A percentile compares a stretch with the other conserved stretches of the same genome.
phyloP scores from a whole-genome alignment of 2,888 invertebrate species.

The Bugula neritina region DNA sequence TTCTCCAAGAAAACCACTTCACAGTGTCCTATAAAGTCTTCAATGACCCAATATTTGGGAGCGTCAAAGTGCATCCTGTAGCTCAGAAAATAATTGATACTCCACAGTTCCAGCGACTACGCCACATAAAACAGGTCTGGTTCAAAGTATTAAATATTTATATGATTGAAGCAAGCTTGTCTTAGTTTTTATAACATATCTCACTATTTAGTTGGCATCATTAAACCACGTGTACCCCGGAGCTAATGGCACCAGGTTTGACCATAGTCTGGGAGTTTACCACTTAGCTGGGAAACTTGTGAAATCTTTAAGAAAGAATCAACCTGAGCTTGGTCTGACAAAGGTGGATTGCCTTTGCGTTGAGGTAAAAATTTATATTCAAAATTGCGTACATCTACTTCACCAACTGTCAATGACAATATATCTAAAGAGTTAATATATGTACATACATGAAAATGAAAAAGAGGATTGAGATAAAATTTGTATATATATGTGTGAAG shows the following conservation, averaged over 20 bases:
- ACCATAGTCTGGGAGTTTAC: conserved; percentile 61
- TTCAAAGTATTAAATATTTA: too few relatives aligned
- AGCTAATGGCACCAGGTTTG: conserved; percentile 60
- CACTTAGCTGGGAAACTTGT: conserved; percentile 43
- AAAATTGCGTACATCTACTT: too few relatives aligned
- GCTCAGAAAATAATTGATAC: conserved; percentile 60
- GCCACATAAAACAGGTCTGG: conserved; percentile 57
- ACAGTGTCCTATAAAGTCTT: conserved; percentile 42
- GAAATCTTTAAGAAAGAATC: conserved; percentile 38
- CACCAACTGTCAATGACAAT: too few relatives aligned
- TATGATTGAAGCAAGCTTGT: too few relatives aligned
- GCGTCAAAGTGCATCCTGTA: conserved; percentile 55
- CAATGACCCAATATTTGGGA: conserved; percentile 58
- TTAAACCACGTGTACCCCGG: conserved; percentile 56
- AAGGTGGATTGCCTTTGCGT: conserved; percentile 58
- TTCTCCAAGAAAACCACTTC: neutral
- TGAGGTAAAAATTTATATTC: conserved; percentile 40
- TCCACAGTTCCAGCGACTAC: conserved; percentile 62
- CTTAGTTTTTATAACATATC: too few relatives aligned
- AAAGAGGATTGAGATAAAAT: too few relatives aligned
- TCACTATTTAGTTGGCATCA: conserved; percentile 57
- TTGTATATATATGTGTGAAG: too few relatives aligned
- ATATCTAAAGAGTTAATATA: too few relatives aligned
- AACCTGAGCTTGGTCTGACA: conserved; percentile 54
- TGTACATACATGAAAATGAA: too few relatives aligned